phyloP scores from a whole-genome alignment of 2,797 vertebrate species.

The Propithecus perrieri region DNA sequence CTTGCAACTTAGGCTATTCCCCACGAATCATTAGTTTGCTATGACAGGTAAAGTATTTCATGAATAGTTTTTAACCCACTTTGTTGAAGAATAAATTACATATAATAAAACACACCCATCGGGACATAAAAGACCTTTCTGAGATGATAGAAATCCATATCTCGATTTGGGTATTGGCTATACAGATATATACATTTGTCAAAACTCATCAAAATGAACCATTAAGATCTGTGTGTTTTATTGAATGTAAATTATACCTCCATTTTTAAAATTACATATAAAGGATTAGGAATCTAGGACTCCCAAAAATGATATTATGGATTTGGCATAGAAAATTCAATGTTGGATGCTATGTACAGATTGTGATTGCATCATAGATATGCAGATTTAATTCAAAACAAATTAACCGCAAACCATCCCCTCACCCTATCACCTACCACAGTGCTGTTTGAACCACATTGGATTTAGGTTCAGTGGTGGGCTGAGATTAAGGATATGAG shows the following conservation, averaged over 20 bases:
- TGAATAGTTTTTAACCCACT: neutral
- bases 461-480: slow-evolving; percentile 97
- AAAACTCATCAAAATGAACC: slow-evolving; percentile 36
- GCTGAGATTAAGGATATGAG: slow-evolving; percentile 97
- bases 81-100: slow-evolving; percentile 34
- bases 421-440: slow-evolving; percentile 88
- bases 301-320: neutral
- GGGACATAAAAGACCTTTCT: slow-evolving; percentile 17
- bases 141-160: neutral
- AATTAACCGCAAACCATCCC: neutral
- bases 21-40: neutral
- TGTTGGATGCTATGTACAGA: neutral
- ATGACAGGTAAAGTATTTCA: slow-evolving; percentile 27
- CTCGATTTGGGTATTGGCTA: slow-evolving; percentile 14
- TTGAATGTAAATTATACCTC: neutral
- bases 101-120: neutral
- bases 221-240: slow-evolving; percentile 34
- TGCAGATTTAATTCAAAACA: slow-evolving; percentile 42
- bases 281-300: slow-evolving; percentile 34
- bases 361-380: neutral
- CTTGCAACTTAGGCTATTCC: neutral
- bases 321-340: slow-evolving; percentile 16
- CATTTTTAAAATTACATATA: neutral
- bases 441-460: slow-evolving; percentile 98
- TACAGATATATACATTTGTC: neutral